Evolutionary conservation across 2,888 invertebrate genomes (phyloP), one percentile per base, ranked within the genome.

Genomic region (Erebia ligea): DNA sequence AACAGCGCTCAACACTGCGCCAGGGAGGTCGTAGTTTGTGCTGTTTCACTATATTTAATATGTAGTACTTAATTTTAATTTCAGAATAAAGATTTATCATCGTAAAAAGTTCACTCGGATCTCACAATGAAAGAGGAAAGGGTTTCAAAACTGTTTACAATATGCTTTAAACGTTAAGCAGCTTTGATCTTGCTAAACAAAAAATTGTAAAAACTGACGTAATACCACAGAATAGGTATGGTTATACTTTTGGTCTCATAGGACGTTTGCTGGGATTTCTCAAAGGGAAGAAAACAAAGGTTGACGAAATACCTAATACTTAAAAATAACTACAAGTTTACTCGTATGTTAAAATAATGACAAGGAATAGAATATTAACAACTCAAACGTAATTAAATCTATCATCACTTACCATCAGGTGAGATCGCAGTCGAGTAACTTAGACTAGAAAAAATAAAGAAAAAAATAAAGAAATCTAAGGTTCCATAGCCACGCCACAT

Each of bases 131-230:
- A 34, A 34, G n/a, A 67, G 17, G 48, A 62, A 48, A 19, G 61
- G 25, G 34, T 15, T 54, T 68, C 40, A 67, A 70, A 64, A 45
- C 65, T 70, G 34, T 57, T 70, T 58, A 56, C 25, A 56, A 68
- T 56, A 68, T 48, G 21, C 21, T 17, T 65, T 42, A 62, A 25
- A 61, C 25, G 45, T 61, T 59, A 62, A 59, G 40, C n/a, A 17
- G 19, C 57, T 73, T 73, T 71, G 71, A 73, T 69, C 63, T 73
- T 62, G 21, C 17, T 54, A 69, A 69, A 71, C 71, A 71, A 65
- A 52, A 68, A 66, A 50, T 8, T 68, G 21, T 25, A 42, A 61
- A 42, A 61, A 45, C 17, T 61, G 61, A 40, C 19, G 15, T 15
- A 45, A 19, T 45, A n/a, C n/a, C n/a, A n/a, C n/a, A n/a, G n/a